Evolutionary conservation across 2,888 invertebrate species (phyloP).

Genomic region (Eudasyphora cyanicolor): DNA sequence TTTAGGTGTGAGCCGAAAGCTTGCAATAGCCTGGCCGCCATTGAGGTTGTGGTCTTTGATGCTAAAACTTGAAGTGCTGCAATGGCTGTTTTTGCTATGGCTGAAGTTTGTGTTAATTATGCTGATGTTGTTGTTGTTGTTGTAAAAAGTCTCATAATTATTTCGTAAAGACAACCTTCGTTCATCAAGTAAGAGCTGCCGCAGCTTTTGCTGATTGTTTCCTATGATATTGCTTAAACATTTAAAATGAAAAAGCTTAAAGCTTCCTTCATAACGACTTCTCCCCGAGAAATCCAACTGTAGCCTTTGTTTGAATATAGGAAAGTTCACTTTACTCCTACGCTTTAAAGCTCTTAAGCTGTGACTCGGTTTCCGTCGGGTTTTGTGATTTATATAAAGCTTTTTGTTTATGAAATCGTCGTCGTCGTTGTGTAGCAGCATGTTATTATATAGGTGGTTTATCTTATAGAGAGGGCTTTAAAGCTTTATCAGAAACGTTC

Average conservation of each 20-base stretch:
- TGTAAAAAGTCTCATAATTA: conserved; percentile 45
- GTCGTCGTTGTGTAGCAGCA: conserved; percentile 63
- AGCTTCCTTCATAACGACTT: conserved; percentile 31
- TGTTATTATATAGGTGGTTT: conserved; percentile 51
- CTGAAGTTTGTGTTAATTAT: conserved; percentile 37
- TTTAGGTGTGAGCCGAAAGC: conserved; percentile 4
- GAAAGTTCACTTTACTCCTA: conserved; percentile 13
- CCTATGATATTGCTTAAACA: conserved; percentile 50
- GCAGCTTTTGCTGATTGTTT: conserved; percentile 36
- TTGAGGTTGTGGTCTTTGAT: background rate
- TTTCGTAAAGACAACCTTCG: conserved; percentile 57
- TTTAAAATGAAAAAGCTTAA: conserved; percentile 37
- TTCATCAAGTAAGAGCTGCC: conserved; percentile 47
- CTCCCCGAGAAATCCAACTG: background rate
- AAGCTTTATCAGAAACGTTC: background rate
- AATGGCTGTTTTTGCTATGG: background rate
- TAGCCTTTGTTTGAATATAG: conserved; percentile 30
- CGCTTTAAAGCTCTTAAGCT: conserved; percentile 35
- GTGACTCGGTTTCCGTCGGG: conserved; percentile 42
- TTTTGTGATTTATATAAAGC: conserved; percentile 61
- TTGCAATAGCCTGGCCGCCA: background rate
- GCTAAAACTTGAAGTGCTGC: background rate
- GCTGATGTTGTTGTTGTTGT: conserved; percentile 51
- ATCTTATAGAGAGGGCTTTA: conserved; percentile 28
- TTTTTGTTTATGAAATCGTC: conserved; percentile 61